These are phyloP conservation scores for Polymixis lichenea DNA, from an alignment of 2,888 invertebrate genomes.

Conservation along the genomic window DNA sequence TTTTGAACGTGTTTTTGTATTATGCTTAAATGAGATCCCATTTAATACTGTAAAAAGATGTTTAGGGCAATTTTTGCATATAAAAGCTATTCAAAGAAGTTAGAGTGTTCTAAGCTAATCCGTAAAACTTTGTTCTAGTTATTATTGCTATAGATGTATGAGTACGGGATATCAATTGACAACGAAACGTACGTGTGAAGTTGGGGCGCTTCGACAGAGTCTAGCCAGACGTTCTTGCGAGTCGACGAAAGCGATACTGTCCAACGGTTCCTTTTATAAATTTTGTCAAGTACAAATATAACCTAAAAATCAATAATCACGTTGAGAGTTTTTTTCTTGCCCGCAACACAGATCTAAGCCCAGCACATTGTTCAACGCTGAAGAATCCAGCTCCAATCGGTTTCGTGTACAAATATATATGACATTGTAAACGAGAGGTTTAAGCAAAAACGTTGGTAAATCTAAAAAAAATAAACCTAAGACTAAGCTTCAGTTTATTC, in stretches of 20 bases:
- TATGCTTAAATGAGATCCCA: not conserved
- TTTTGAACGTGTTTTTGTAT: slow-evolving; percentile 8
- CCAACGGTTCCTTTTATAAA: not conserved
- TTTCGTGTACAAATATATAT: not conserved
- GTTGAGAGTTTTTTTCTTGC: no score
- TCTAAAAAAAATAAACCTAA: no score
- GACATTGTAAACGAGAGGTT: not conserved
- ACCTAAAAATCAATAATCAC: not conserved
- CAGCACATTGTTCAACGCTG: not conserved
- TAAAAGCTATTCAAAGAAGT: not conserved
- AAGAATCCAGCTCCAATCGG: not conserved
- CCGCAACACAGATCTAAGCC: no score
- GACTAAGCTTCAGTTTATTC: not conserved
- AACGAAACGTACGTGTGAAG: not conserved
- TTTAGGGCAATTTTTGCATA: not conserved
- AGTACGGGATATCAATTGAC: not conserved
- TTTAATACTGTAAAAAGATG: not conserved
- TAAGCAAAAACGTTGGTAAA: not conserved
- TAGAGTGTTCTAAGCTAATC: not conserved
- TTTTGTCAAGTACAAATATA: not conserved
- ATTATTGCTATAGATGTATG: not conserved
- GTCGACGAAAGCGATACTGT: not conserved
- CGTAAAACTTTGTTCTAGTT: not conserved
- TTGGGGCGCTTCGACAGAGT: not conserved
- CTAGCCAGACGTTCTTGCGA: not conserved